Evolutionary conservation across 2,797 vertebrate genomes (phyloP).

Genomic region (Gymnopithys bicolor): DNA sequence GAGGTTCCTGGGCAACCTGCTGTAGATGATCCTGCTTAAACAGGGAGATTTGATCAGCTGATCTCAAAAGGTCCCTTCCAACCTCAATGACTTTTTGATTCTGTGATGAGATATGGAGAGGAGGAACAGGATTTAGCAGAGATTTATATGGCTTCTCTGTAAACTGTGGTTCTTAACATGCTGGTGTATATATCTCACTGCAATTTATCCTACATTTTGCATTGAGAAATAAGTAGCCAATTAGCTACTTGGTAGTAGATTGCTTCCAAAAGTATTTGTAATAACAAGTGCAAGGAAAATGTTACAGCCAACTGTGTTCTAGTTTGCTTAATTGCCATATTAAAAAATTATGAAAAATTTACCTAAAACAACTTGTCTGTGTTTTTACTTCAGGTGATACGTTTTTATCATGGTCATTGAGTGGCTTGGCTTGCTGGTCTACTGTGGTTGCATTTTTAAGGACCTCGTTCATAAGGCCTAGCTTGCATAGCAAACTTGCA

Average conservation of each 20-base stretch:
- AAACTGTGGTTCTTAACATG: not conserved
- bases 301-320: not conserved
- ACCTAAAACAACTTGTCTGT: not conserved
- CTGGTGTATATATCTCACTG: not conserved
- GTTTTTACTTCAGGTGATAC: not conserved
- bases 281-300: not conserved
- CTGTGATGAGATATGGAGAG: not conserved
- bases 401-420: not conserved
- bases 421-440: not conserved
- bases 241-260: not conserved
- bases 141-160: not conserved
- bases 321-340: not conserved
- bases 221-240: not conserved
- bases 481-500: not conserved
- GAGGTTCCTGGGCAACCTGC: not conserved
- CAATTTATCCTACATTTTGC: not conserved
- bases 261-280: not conserved
- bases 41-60: not conserved
- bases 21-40: not conserved
- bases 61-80: not conserved
- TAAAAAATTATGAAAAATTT: not conserved
- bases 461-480: not conserved
- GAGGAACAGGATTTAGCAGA: not conserved
- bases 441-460: not conserved
- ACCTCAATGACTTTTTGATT: not conserved